These are phyloP conservation scores for Macrochelys suwanniensis DNA, from an alignment of 2,797 vertebrate species.

Conservation along the genomic window DNA sequence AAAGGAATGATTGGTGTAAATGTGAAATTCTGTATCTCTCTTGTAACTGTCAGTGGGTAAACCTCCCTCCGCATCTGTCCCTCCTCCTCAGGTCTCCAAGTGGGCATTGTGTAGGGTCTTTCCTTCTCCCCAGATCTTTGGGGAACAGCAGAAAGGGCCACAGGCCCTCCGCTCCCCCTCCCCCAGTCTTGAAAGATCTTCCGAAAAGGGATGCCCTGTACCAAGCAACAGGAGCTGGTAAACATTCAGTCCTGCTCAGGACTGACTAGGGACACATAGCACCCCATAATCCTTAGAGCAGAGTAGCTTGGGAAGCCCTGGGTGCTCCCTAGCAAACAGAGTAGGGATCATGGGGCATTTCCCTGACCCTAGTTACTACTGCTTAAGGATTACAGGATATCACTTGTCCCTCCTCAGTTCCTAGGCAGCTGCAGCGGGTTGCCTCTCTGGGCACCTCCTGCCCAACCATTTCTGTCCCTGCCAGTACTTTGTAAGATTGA, in stretches of 20 bases:
- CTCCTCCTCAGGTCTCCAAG: not conserved
- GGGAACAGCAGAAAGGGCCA: not conserved
- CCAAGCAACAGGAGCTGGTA: not conserved
- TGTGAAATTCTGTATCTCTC: constrained; percentile 12
- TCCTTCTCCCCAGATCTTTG: not conserved
- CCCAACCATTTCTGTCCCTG: not conserved
- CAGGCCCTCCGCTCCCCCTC: not conserved
- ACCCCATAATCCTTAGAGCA: not conserved
- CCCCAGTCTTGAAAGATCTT: not conserved
- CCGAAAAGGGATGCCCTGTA: not conserved
- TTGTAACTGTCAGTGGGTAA: not conserved
- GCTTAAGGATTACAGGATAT: not conserved
- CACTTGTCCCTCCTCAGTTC: not conserved
- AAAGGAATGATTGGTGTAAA: not conserved
- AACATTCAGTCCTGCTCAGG: not conserved
- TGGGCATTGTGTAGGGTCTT: not conserved
- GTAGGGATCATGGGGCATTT: not conserved
- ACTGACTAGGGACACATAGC: not conserved
- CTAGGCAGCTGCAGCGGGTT: not conserved
- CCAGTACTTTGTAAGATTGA: not conserved
- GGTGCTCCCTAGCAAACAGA: not conserved
- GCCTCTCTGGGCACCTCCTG: not conserved
- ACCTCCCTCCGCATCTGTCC: not conserved
- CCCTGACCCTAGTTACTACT: not conserved
- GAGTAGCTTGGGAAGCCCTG: fast-evolving